These are phyloP conservation scores for Leucophenga varia DNA, from an alignment of 1,140 invertebrate genomes.

Conservation along the genomic window DNA sequence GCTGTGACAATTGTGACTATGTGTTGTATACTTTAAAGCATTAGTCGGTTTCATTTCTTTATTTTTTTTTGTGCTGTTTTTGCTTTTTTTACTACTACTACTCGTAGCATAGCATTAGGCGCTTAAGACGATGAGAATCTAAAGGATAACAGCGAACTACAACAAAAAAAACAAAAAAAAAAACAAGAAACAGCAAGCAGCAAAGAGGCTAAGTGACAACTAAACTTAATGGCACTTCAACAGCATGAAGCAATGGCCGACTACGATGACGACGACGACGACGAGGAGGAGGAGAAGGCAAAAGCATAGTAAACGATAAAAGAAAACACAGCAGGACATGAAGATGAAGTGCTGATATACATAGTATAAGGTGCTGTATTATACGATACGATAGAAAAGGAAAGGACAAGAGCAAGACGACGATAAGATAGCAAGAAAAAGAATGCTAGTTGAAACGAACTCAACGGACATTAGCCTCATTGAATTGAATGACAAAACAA, in stretches of 20 bases:
- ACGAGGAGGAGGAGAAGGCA: conserved; percentile 6
- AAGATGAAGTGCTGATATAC: too few species aligned
- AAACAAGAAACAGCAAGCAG: conserved; percentile 24
- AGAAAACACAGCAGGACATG: too few species aligned
- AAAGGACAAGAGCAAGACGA: not conserved
- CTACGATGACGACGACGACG: conserved; percentile 19
- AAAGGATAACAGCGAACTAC: conserved; percentile 49
- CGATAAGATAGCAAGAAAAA: too few species aligned
- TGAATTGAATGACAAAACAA: conserved; percentile 55
- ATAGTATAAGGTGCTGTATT: too few species aligned
- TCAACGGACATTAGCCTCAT: conserved; percentile 55
- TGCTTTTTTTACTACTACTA: too few species aligned
- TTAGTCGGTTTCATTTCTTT: too few species aligned
- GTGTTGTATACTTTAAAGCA: conserved; percentile 45
- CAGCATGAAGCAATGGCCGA: conserved; percentile 52
- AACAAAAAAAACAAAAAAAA: conserved; percentile 4
- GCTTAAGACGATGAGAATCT: conserved; percentile 49
- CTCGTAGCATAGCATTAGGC: conserved; percentile 53
- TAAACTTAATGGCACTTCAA: conserved; percentile 56
- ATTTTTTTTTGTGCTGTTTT: too few species aligned
- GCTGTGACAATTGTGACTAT: conserved; percentile 15
- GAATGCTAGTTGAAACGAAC: conserved; percentile 34
- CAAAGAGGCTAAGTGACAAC: conserved; percentile 55
- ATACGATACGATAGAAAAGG: too few species aligned
- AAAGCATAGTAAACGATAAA: too few species aligned